These are phyloP conservation scores for Catocala nupta DNA, from an alignment of 2,888 invertebrate species.

Conservation along the genomic window DNA sequence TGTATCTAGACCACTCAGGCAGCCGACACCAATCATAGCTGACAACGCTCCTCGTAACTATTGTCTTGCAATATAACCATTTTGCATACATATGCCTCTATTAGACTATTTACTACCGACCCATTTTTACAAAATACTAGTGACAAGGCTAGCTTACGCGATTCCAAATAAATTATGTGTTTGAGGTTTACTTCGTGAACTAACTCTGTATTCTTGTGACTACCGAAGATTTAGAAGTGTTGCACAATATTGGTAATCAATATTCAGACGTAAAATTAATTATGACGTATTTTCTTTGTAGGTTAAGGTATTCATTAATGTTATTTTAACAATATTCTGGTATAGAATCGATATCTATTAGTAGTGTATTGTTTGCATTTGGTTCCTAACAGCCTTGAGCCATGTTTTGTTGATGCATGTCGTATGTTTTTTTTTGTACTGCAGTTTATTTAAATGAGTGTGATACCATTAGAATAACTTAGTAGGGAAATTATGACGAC, in stretches of 20 bases:
- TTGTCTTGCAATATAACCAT: conserved; percentile 42
- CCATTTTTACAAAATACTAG: conserved; percentile 38
- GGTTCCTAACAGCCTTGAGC: neutral
- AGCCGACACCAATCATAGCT: conserved; percentile 34
- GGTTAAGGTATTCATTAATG: conserved; percentile 43
- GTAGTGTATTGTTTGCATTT: neutral
- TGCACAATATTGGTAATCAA: conserved; percentile 38
- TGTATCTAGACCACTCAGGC: conserved; percentile 52
- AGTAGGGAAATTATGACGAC: no score
- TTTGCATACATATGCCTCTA: conserved; percentile 41
- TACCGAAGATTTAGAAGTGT: conserved; percentile 10
- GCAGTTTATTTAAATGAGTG: neutral
- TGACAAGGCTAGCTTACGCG: conserved; percentile 33
- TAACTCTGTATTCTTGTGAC: neutral
- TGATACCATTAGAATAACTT: no score
- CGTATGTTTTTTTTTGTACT: neutral
- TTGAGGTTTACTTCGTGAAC: neutral
- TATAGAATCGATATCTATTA: neutral
- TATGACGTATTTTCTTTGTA: conserved; percentile 27
- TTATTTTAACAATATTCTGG: conserved; percentile 20
- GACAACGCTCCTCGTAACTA: conserved; percentile 34
- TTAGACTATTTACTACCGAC: conserved; percentile 46
- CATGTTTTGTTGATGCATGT: neutral
- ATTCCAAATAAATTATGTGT: neutral
- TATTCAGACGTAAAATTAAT: conserved; percentile 35